phyloP scores from a whole-genome alignment of 2,113 vertebrate species.

The Dryoscopus gambensis region DNA sequence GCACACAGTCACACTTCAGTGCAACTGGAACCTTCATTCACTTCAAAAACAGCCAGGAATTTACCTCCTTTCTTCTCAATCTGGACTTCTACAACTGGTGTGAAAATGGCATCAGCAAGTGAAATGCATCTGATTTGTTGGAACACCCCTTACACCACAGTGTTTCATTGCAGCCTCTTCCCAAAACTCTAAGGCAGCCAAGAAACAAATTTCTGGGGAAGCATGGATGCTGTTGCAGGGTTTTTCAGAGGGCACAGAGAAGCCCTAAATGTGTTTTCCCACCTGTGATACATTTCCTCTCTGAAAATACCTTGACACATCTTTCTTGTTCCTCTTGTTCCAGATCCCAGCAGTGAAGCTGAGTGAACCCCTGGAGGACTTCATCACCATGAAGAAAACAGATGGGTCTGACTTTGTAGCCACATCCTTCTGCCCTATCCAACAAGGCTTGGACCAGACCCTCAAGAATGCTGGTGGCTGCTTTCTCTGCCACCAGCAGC shows the following conservation, averaged over 20 bases:
- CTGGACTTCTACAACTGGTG: background rate
- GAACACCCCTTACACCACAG: background rate
- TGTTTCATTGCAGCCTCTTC: background rate
- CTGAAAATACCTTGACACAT: background rate
- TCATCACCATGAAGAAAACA: constrained; percentile 59
- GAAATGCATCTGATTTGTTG: background rate
- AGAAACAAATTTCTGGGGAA: background rate
- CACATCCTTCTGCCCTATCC: constrained; percentile 33
- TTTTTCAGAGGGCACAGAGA: background rate
- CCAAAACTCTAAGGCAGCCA: background rate
- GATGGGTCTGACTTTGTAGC: constrained; percentile 65
- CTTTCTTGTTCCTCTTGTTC: constrained; percentile 38
- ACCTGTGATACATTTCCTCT: background rate
- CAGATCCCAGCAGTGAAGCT: constrained; percentile 66
- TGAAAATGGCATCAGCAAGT: background rate
- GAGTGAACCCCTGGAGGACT: constrained; percentile 58
- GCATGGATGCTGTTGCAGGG: background rate
- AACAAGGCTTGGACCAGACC: constrained; percentile 41
- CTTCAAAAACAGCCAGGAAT: background rate
- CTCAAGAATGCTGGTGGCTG: constrained; percentile 55
- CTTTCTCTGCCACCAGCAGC: constrained; percentile 62
- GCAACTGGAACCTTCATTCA: background rate
- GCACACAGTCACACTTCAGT: background rate
- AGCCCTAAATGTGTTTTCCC: fast-evolving
- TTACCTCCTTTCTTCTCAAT: background rate